phyloP scores from a whole-genome alignment of 2,888 invertebrate species.

The Calameuta idolon region DNA sequence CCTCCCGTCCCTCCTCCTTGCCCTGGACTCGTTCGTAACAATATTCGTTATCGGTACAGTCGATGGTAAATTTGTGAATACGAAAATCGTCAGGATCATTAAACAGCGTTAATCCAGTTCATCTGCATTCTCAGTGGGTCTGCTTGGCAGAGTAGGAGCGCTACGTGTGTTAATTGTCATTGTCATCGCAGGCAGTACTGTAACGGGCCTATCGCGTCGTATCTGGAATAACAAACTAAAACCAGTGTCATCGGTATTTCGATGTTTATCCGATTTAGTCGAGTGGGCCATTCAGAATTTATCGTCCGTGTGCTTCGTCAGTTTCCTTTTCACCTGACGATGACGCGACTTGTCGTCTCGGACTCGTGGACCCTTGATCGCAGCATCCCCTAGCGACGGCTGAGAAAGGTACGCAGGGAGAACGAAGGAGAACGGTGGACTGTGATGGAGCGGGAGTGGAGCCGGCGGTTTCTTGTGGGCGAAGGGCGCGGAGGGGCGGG shows the following conservation, averaged over 20 bases:
- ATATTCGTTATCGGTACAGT: too few relatives aligned
- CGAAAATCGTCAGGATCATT: too few relatives aligned
- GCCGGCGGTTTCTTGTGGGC: too few relatives aligned
- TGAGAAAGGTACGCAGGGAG: conserved; percentile 16
- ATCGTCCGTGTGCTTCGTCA: conserved; percentile 6
- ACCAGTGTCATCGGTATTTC: too few relatives aligned
- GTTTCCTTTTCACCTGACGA: not conserved
- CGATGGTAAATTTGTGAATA: too few relatives aligned
- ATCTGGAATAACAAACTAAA: conserved; percentile 25
- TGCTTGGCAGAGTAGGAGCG: not conserved
- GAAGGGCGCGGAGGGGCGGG: conserved; percentile 1
- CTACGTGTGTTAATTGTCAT: conserved; percentile 5
- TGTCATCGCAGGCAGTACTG: conserved; percentile 12
- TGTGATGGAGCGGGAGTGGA: too few relatives aligned
- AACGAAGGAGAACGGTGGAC: conserved; percentile 2
- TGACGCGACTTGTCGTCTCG: conserved; percentile 12
- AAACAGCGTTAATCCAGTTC: too few relatives aligned
- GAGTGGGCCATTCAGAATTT: conserved; percentile 18
- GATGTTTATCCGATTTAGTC: too few relatives aligned
- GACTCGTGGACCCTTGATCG: not conserved
- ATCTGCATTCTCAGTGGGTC: too few relatives aligned
- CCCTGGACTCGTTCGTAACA: too few relatives aligned
- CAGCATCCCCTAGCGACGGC: too few relatives aligned
- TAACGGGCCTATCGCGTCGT: conserved; percentile 44
- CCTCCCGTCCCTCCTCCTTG: too few relatives aligned